Percentiles rank a stretch among this genome's conserved stretches.
These are phyloP conservation scores for Glyptemys insculpta DNA, from an alignment of 2,797 vertebrate species.

Conservation along the genomic window DNA sequence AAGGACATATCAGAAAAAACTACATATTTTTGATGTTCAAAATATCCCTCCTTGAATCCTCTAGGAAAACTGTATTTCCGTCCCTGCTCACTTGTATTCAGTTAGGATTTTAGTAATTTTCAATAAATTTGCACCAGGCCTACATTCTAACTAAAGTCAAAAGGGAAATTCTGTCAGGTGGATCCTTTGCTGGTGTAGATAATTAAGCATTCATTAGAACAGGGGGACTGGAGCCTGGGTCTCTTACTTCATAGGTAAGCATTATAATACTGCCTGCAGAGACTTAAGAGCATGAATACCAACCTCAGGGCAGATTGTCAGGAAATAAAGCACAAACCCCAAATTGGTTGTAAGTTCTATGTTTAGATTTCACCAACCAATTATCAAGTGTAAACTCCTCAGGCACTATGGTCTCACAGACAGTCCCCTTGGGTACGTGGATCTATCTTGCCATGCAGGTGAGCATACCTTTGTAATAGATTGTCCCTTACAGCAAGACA, in stretches of 20 bases:
- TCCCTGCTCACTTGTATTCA: background rate
- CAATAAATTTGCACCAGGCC: rapidly evolving
- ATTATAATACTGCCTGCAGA: background rate
- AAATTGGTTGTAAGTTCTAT: background rate
- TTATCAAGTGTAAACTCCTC: background rate
- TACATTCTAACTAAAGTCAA: background rate
- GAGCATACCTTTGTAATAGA: too few species aligned
- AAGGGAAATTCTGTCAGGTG: background rate
- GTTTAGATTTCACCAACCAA: background rate
- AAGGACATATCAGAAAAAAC: slow-evolving; percentile 34
- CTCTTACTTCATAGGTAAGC: background rate
- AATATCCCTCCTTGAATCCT: background rate
- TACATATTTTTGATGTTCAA: background rate
- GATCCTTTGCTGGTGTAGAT: background rate
- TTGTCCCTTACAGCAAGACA: too few species aligned
- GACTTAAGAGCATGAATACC: background rate
- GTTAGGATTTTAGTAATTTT: background rate
- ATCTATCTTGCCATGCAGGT: too few species aligned
- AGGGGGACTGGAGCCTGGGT: background rate
- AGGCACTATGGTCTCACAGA: background rate
- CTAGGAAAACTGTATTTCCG: background rate
- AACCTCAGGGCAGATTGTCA: background rate
- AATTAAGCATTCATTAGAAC: background rate
- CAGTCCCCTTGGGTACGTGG: background rate
- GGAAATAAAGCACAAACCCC: background rate